Evolutionary conservation across 1,140 invertebrate species (phyloP).

Genomic region (Anastrepha ludens): DNA sequence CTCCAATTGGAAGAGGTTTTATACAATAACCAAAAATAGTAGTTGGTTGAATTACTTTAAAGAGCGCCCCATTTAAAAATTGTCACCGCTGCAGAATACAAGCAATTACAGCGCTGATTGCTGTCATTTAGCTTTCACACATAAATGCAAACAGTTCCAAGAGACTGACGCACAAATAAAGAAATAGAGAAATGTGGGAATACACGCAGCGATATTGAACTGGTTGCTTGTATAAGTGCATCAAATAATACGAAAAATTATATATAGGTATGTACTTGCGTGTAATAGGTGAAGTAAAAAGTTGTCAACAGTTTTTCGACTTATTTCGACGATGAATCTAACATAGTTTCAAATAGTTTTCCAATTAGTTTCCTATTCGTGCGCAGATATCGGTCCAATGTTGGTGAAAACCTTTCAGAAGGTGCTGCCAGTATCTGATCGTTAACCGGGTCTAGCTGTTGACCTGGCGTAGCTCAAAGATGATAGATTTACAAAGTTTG

Average conservation of each 20-base stretch:
- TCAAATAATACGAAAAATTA: background rate
- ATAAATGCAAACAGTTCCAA: slow-evolving; percentile 35
- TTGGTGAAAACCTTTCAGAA: too few species aligned
- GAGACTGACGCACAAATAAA: background rate
- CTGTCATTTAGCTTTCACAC: background rate
- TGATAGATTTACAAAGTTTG: too few species aligned
- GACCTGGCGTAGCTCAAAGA: too few species aligned
- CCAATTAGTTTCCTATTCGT: too few species aligned
- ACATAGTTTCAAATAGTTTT: too few species aligned
- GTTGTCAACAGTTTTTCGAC: too few species aligned
- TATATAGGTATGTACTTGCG: background rate
- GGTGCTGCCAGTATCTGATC: too few species aligned
- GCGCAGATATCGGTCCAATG: too few species aligned
- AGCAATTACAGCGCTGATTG: slow-evolving; percentile 30
- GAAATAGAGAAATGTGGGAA: background rate
- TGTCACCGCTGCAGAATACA: background rate
- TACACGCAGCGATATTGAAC: background rate
- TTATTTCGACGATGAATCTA: too few species aligned
- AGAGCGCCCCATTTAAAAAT: background rate
- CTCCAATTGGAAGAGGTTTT: too few species aligned
- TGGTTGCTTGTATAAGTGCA: background rate
- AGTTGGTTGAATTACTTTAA: background rate
- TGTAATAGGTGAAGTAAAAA: too few species aligned
- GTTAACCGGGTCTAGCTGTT: too few species aligned
- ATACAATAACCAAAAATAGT: background rate